Percentiles rank a stretch among this genome's conserved stretches.
Conservation (phyloP, 1,140 invertebrate genomes). For the Macrostomum lignano region DNA sequence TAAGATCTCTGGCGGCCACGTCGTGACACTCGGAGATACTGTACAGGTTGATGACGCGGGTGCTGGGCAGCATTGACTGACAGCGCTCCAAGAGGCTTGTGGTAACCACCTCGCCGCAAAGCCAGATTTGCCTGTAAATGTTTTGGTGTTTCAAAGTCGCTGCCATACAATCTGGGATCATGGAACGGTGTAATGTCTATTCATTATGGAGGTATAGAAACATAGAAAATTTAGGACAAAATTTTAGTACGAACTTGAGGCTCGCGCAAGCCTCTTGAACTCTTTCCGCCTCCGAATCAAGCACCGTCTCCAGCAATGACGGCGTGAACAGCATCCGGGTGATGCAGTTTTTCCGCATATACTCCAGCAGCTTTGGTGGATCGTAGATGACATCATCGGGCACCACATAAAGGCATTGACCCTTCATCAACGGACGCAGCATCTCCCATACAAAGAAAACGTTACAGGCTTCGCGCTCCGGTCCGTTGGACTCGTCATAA, state of each 20-base stretch:
- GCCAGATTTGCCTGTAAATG: slow-evolving; percentile 20
- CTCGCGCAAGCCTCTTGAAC: slow-evolving; percentile 9
- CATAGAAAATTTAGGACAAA: neutral
- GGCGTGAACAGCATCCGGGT: slow-evolving; percentile 29
- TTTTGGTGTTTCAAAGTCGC: too few species aligned
- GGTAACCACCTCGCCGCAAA: slow-evolving; percentile 30
- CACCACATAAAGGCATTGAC: slow-evolving; percentile 17
- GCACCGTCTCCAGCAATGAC: slow-evolving; percentile 24
- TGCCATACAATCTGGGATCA: too few species aligned
- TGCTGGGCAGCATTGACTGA: slow-evolving; percentile 18
- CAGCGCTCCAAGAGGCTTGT: slow-evolving; percentile 21
- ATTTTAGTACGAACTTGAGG: slow-evolving; percentile 12
- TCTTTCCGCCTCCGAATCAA: slow-evolving; percentile 13
- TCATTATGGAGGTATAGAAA: too few species aligned
- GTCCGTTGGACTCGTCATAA: slow-evolving; percentile 19
- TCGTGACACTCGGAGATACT: slow-evolving; percentile 28
- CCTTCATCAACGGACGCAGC: slow-evolving; percentile 26
- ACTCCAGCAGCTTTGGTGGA: slow-evolving; percentile 17
- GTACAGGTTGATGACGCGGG: slow-evolving; percentile 26
- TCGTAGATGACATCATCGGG: slow-evolving; percentile 28
- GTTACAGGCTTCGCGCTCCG: slow-evolving; percentile 25
- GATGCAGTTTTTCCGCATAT: slow-evolving; percentile 17
- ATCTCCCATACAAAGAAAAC: slow-evolving; percentile 31
- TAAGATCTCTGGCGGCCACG: slow-evolving; percentile 22
- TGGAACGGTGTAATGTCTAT: too few species aligned